Evolutionary conservation across 1,140 invertebrate genomes (phyloP).

Genomic region (Zaprionus davidi): DNA sequence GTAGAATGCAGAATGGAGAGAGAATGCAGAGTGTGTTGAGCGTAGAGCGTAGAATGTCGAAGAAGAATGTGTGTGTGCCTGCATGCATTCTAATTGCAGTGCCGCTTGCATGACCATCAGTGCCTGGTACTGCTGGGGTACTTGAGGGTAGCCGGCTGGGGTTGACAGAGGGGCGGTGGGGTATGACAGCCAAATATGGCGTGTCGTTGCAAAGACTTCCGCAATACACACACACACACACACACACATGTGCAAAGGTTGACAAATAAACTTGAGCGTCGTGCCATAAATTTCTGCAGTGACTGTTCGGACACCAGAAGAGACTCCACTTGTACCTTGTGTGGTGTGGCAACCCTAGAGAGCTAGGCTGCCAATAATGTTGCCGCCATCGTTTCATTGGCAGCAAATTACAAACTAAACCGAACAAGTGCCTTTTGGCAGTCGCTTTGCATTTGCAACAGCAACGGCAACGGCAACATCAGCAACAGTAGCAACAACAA

Average conservation of each 20-base stretch:
- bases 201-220: slow-evolving; percentile 66
- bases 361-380: slow-evolving; percentile 29
- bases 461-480: slow-evolving; percentile 3
- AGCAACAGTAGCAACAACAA: neutral
- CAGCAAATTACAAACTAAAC: slow-evolving; percentile 53
- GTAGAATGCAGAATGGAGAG: neutral
- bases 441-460: slow-evolving; percentile 38
- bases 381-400: slow-evolving; percentile 63
- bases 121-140: neutral
- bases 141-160: neutral
- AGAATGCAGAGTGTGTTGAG: slow-evolving; percentile 5
- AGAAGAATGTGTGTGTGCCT: slow-evolving; percentile 56
- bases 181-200: slow-evolving; percentile 60
- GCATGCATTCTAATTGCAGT: slow-evolving; percentile 77
- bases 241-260: slow-evolving; percentile 45
- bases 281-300: slow-evolving; percentile 58
- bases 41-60: slow-evolving; percentile 36
- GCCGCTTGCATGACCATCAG: slow-evolving; percentile 39
- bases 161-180: neutral
- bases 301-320: slow-evolving; percentile 8
- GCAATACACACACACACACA: slow-evolving; percentile 42
- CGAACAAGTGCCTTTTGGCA: slow-evolving; percentile 58
- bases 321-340: slow-evolving; percentile 30
- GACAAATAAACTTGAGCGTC: slow-evolving; percentile 64
- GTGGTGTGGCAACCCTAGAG: slow-evolving; percentile 61